Conservation (phyloP, 2,797 vertebrate genomes). For the Sebastiscus tertius region DNA sequence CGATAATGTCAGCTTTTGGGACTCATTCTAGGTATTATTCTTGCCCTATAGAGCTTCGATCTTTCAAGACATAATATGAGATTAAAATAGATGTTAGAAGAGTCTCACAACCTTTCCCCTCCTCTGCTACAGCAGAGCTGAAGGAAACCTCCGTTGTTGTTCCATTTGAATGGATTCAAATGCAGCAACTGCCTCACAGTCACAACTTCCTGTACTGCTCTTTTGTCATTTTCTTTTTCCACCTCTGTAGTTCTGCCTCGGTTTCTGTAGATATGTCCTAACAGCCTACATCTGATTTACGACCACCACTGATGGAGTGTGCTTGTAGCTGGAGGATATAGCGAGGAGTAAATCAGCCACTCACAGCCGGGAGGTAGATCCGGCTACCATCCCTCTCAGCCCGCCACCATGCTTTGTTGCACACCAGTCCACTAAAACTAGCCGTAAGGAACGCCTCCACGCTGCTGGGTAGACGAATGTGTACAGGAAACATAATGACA, state of each 20-base stretch:
- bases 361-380: conserved; percentile 34
- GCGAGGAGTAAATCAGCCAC: conserved; percentile 60
- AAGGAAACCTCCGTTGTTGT: neutral
- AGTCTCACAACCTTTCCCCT: neutral
- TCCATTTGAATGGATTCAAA: conserved; percentile 29
- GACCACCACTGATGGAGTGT: conserved; percentile 32
- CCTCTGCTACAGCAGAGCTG: neutral
- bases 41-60: neutral
- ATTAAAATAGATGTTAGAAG: neutral
- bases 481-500: conserved; percentile 8
- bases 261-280: conserved; percentile 27
- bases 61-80: neutral
- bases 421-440: conserved; percentile 64
- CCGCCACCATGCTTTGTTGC: conserved; percentile 49
- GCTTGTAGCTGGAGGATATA: conserved; percentile 62
- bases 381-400: conserved; percentile 49
- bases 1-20: neutral
- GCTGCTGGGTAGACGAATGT: conserved; percentile 20
- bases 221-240: conserved; percentile 18
- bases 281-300: conserved; percentile 65
- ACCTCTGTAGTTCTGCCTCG: neutral
- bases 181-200: neutral
- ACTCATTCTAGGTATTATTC: neutral
- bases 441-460: conserved; percentile 50
- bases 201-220: neutral